phyloP scores from a whole-genome alignment of 2,797 vertebrate genomes.

The Labeo calbasu region DNA sequence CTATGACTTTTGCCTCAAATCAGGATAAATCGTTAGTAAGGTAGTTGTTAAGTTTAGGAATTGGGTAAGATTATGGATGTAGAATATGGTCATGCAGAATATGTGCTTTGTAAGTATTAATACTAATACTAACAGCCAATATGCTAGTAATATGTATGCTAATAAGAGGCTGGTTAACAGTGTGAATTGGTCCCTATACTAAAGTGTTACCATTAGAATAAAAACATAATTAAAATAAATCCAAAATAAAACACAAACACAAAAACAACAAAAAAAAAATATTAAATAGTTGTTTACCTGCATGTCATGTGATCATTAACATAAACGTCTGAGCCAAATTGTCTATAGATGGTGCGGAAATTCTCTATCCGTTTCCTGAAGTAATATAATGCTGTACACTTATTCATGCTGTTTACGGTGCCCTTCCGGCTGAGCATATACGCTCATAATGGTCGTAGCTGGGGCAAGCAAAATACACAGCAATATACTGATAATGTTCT shows the following conservation, averaged over 20 bases:
- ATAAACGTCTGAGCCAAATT: neutral
- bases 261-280: no score
- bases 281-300: neutral
- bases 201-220: neutral
- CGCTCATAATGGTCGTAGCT: neutral
- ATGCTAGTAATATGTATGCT: no score
- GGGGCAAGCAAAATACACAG: conserved; percentile 16
- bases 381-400: neutral
- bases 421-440: neutral
- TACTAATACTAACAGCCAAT: no score
- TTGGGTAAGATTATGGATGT: no score
- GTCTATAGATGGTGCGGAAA: neutral
- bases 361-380: neutral
- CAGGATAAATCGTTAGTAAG: no score
- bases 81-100: no score
- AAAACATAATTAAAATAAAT: neutral
- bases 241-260: neutral
- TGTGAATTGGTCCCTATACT: no score
- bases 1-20: no score
- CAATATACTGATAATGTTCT: neutral
- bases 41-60: no score
- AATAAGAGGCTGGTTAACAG: no score
- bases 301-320: neutral
- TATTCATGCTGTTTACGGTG: neutral
- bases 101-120: no score